These are phyloP conservation scores for Sorex maritimensis DNA, from an alignment of 2,797 vertebrate genomes.

Conservation along the genomic window DNA sequence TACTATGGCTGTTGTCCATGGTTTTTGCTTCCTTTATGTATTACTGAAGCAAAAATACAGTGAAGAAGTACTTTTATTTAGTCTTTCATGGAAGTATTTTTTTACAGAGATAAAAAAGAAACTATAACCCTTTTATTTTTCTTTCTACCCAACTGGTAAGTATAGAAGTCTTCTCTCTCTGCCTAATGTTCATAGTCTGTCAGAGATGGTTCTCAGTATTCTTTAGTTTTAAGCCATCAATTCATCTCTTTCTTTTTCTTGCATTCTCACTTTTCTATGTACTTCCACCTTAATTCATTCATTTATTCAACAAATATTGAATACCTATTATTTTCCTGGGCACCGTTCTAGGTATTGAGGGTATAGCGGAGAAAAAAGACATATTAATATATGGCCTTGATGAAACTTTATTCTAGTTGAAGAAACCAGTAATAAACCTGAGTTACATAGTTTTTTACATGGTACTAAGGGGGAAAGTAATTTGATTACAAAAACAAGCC, in stretches of 20 bases:
- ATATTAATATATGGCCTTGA: neutral
- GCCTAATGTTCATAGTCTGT: neutral
- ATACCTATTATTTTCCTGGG: constrained; percentile 1
- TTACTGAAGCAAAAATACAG: neutral
- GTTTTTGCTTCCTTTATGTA: constrained; percentile 3
- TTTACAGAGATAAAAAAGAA: constrained; percentile 1
- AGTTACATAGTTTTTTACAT: neutral
- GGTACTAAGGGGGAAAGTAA: neutral
- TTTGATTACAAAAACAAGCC: neutral
- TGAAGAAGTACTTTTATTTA: constrained; percentile 16
- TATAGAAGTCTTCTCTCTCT: neutral
- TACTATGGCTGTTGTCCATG: too few species aligned
- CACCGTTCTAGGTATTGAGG: neutral
- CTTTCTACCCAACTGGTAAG: neutral
- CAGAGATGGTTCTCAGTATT: neutral
- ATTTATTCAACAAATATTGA: neutral
- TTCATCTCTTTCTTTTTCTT: constrained; percentile 13
- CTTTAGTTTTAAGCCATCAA: neutral
- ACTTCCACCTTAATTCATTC: neutral
- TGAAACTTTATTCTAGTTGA: neutral
- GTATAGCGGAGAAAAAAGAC: neutral
- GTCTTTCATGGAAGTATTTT: neutral
- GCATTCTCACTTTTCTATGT: neutral
- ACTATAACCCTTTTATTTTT: neutral
- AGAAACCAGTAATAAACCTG: neutral